Evolutionary conservation across 2,888 invertebrate species (phyloP).

Genomic region (Euclidia mi): DNA sequence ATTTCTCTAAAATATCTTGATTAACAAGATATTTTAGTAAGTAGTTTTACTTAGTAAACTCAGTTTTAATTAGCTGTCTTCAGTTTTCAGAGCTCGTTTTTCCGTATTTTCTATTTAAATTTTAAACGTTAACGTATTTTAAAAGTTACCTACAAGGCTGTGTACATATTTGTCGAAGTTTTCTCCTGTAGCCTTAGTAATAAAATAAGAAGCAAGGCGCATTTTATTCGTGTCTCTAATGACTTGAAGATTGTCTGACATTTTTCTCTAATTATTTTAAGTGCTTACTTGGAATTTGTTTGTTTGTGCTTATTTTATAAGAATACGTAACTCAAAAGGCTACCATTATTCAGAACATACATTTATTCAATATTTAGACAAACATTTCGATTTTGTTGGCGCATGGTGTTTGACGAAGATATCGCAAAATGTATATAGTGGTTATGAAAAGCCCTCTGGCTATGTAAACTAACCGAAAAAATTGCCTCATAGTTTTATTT

Average conservation of each 20-base stretch:
- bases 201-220: background rate
- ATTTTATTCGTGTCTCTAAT: background rate
- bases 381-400: no score
- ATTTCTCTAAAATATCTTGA: constrained; percentile 14
- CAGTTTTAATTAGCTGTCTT: constrained; percentile 4
- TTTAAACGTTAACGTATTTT: no score
- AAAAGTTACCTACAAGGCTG: background rate
- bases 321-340: no score
- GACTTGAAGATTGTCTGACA: background rate
- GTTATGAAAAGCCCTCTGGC: no score
- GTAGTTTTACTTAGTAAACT: constrained; percentile 4
- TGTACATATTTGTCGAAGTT: background rate
- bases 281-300: background rate
- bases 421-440: no score
- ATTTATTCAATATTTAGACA: no score
- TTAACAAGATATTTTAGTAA: no score
- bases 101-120: no score
- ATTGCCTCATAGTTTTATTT: no score
- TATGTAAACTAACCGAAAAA: no score
- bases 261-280: background rate
- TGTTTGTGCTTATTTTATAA: background rate
- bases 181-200: background rate
- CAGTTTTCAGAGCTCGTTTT: constrained; percentile 5
- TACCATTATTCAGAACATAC: no score
- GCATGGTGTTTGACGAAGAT: no score